Conservation (phyloP, 2,888 invertebrate genomes). For the Agrochola lychnidis region DNA sequence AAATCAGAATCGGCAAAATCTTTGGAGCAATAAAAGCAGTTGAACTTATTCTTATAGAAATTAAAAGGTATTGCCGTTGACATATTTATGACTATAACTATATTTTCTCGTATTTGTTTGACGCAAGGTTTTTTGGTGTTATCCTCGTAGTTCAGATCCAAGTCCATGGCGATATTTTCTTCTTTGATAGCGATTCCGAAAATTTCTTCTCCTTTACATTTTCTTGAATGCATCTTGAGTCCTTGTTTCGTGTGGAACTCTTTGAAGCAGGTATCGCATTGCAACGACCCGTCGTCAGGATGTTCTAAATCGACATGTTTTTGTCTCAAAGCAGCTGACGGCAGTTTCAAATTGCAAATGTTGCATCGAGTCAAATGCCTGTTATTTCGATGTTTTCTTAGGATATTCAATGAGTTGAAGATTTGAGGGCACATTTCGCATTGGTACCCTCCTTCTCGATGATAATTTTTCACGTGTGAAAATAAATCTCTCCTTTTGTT, state of each 20-base stretch:
- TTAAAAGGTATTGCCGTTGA: slow-evolving; percentile 88
- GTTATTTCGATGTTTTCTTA: slow-evolving; percentile 84
- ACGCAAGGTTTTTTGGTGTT: slow-evolving; percentile 81
- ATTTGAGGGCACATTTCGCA: slow-evolving; percentile 83
- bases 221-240: slow-evolving; percentile 83
- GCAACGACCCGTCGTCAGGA: slow-evolving; percentile 84
- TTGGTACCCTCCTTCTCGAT: slow-evolving; percentile 85
- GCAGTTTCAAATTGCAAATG: slow-evolving; percentile 83
- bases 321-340: slow-evolving; percentile 83
- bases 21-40: slow-evolving; percentile 87
- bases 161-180: slow-evolving; percentile 78
- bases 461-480: slow-evolving; percentile 87
- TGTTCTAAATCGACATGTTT: slow-evolving; percentile 86
- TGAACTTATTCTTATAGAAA: slow-evolving; percentile 87
- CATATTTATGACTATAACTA: slow-evolving; percentile 86
- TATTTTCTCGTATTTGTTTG: slow-evolving; percentile 85
- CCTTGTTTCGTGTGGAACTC: slow-evolving; percentile 87
- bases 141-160: slow-evolving; percentile 80
- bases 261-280: slow-evolving; percentile 84
- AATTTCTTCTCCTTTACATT: slow-evolving; percentile 81
- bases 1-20: slow-evolving; percentile 85
- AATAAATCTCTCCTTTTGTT: slow-evolving; percentile 86
- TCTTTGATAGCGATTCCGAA: slow-evolving; percentile 80
- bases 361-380: slow-evolving; percentile 83
- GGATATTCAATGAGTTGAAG: slow-evolving; percentile 83